Base-by-base conservation (phyloP, 2,113 vertebrate species). In the Cairina moschata region DNA sequence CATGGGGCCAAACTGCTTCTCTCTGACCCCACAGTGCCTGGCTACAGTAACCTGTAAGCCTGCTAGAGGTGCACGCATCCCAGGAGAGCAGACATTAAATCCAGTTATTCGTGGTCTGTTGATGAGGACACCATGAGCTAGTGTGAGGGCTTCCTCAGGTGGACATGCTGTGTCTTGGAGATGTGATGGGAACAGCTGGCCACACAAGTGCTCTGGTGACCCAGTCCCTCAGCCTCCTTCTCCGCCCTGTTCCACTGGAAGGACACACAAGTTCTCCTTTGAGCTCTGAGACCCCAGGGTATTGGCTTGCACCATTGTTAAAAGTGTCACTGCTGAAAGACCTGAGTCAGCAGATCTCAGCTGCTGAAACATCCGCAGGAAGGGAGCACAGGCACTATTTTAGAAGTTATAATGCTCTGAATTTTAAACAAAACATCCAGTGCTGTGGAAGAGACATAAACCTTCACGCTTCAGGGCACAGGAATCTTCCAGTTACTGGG, bases 341-440 rank as follows among this genome's bases (percentile, higher is more conserved):
- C 44, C 29, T 0, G 0, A 80, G 59, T 86, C 94, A 92, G 88
- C 93, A 83, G 67, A 88, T 80, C 62, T 74, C 55, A 74, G 66
- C 48, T 67, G 87, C 75, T 46, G 58, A 83, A 68, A 38, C 52
- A 55, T n/a, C 48, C 73, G 16, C 69, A 59, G 95, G 44, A 82
- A 67, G 29, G 38, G 38, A 75, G 38, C 3, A 1, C 36, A 84
- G 81, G 69, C 79, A 62, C 23, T 81, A 23, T 78, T 93, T 65
- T 86, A 36, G 79, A 92, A 83, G 46, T 67, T 36, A 66, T 77
- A 93, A n/a, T 81, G 69, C 56, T 65, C 89, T 83, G 91, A 67
- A 78, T 88, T 78, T 86, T 71, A 92, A 88, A 91, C 66, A 83
- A 96, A 95, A 54, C 65, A 50, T 50, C 31, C 46, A 63, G 7